A percentile compares a stretch with the other conserved stretches of the same genome.
phyloP scores from a whole-genome alignment of 1,140 invertebrate genomes.

The Magallana angulata region DNA sequence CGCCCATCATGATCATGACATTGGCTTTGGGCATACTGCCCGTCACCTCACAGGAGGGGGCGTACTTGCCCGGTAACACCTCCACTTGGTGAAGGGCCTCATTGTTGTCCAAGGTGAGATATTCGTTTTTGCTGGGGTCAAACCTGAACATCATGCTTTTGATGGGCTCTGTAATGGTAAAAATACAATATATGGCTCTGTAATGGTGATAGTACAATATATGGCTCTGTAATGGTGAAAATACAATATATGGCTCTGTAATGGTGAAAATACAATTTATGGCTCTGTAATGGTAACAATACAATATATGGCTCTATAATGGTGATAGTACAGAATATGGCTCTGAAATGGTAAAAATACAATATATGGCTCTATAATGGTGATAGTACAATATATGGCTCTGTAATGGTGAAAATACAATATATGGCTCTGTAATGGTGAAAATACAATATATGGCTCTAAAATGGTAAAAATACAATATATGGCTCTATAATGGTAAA shows the following conservation, averaged over 20 bases:
- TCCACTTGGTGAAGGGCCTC: background rate
- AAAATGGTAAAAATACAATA: background rate
- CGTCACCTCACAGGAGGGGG: background rate
- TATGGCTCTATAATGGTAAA: background rate
- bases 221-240: background rate
- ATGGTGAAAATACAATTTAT: background rate
- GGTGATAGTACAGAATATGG: background rate
- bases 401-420: too few relatives aligned
- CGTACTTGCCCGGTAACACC: background rate
- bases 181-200: too few relatives aligned
- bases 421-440: too few relatives aligned
- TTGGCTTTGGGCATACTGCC: background rate
- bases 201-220: background rate
- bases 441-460: background rate
- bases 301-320: too few relatives aligned
- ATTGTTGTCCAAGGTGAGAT: background rate
- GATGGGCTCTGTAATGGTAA: background rate
- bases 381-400: background rate
- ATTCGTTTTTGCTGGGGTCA: background rate
- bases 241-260: background rate
- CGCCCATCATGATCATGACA: background rate
- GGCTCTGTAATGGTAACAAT: background rate
- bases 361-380: background rate
- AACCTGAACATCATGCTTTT: background rate
- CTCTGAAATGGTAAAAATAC: background rate